These are phyloP conservation scores for Fratercula arctica DNA, from an alignment of 2,797 vertebrate species.

Conservation along the genomic window DNA sequence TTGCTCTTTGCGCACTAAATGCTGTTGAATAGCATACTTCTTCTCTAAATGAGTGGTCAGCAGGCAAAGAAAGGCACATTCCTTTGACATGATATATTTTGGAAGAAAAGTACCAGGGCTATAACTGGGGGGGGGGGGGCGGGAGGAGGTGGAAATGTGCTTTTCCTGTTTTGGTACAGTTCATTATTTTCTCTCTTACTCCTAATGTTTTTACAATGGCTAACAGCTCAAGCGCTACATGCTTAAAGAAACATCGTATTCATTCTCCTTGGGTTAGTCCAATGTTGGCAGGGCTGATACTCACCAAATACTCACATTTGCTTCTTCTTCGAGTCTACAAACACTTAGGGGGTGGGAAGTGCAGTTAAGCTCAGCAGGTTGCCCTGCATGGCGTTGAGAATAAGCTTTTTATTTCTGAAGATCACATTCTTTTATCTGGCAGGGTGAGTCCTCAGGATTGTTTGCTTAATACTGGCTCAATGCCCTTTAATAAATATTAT, in stretches of 20 bases:
- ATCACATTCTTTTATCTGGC: conserved; percentile 10
- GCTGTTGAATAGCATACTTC: neutral
- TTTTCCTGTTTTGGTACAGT: conserved; percentile 21
- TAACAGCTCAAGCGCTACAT: neutral
- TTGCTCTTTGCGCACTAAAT: neutral
- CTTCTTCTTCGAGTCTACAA: conserved; percentile 6
- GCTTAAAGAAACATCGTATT: neutral
- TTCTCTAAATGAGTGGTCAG: conserved; percentile 15
- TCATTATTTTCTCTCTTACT: neutral
- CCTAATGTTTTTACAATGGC: neutral
- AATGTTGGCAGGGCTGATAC: neutral
- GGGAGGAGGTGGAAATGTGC: neutral
- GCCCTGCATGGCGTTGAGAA: neutral
- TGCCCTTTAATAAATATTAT: neutral
- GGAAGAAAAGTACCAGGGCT: neutral
- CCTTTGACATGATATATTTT: conserved; percentile 26
- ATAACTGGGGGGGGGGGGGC: neutral
- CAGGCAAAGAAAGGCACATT: conserved; percentile 31
- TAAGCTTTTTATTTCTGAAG: conserved; percentile 26
- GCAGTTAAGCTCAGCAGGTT: neutral
- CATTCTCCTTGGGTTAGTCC: neutral
- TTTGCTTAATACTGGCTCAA: neutral
- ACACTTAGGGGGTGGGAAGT: neutral
- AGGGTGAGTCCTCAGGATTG: neutral
- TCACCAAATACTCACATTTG: neutral